Evolutionary conservation across 2,113 vertebrate species (phyloP), one percentile per base, ranked within the genome.

Genomic region (Bubo blakistoni): DNA sequence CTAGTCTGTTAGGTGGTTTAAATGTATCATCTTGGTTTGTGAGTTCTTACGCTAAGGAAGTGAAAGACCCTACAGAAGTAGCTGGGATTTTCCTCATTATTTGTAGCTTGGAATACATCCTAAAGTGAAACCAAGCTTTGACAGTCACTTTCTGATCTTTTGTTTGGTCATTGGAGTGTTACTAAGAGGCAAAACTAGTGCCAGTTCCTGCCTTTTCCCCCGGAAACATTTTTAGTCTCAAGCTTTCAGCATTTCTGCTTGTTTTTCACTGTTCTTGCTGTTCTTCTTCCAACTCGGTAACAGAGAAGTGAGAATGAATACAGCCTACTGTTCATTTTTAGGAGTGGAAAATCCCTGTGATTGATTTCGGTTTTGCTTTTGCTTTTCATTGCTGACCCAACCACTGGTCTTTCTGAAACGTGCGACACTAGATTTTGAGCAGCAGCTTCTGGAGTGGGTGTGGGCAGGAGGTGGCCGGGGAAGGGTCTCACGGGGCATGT

Each of bases 201-300:
- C 82, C 63, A 14, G 14, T 6, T 44, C 44, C 65, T 40, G 34
- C 67, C 32, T 44, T 42, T 86, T 17, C 26, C 58, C 47, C 51
- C 34, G 10, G 6, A 40, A 26, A 2, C 17, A 0, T 32, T n/a
- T 24, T 1, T 2, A 6, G 26, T 71, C 26, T 36, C 3, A 36
- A 70, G 46, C 55, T 52, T 62, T 72, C 55, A 46, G 61, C 21
- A 1, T 73, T 89, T 54, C 42, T 67, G 62, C 20, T 72, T 0
- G 0, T 73, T 71, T 82, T 16, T 36, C 62, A 18, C 36, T 2
- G 21, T 17, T 17, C 13, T 44, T 54, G 24, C 84, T 78, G 57
- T 49, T 81, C 32, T 27, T 30, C 67, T 54, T 62, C 34, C 66
- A 62, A 2, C 44, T 49, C 4, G 1, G 24, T 11, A 4, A 16